Conservation (phyloP, 2,797 vertebrate genomes). For the Coilia nasus region DNA sequence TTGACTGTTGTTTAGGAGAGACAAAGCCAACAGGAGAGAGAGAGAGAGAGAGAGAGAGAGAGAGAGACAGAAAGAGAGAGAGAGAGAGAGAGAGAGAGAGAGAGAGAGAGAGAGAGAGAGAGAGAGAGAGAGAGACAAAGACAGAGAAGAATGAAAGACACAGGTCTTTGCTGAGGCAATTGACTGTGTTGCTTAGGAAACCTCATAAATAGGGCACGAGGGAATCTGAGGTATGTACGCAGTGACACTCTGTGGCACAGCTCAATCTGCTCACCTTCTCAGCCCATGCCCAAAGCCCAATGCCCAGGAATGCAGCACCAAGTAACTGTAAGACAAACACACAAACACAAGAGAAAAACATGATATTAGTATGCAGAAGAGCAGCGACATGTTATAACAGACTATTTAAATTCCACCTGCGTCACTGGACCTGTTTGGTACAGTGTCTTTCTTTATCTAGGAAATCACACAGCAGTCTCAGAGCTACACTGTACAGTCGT, state of each 20-base stretch:
- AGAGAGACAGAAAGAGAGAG: not conserved
- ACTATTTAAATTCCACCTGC: not conserved
- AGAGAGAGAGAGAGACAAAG: conserved; percentile 24
- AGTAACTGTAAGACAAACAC: conserved; percentile 79
- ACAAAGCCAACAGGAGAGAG: not conserved
- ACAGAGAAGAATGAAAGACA: not conserved
- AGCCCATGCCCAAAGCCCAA: conserved; percentile 94
- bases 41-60: conserved; percentile 16
- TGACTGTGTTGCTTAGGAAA: conserved; percentile 40
- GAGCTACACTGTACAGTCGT: not conserved
- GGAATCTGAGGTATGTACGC: conserved; percentile 62
- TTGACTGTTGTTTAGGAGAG: conserved; percentile 5
- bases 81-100: not conserved
- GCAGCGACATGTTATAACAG: not conserved
- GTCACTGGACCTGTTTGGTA: not conserved
- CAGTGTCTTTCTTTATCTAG: too few species aligned
- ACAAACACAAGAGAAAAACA: conserved; percentile 33
- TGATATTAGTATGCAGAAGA: not conserved
- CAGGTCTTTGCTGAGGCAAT: not conserved
- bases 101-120: conserved; percentile 19
- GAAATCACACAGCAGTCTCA: too few species aligned
- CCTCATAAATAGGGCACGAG: conserved; percentile 30
- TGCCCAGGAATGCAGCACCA: conserved; percentile 86
- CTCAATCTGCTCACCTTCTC: conserved; percentile 83
- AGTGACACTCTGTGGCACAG: conserved; percentile 33